phyloP scores from a whole-genome alignment of 2,888 invertebrate species.

The Apotomis betuletana region DNA sequence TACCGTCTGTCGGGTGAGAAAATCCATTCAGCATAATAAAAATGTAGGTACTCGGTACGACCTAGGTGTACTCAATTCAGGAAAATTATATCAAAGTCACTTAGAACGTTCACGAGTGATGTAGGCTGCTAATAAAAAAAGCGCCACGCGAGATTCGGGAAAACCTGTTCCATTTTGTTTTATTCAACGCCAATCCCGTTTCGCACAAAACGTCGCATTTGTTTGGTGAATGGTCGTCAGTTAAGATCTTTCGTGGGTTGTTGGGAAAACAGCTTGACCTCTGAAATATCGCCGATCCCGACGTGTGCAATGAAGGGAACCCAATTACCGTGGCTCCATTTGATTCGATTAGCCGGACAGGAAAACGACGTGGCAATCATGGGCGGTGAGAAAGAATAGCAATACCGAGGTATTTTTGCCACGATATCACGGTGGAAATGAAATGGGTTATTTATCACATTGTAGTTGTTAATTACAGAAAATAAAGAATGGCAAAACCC shows the following conservation, averaged over 20 bases:
- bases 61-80: not conserved
- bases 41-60: not conserved
- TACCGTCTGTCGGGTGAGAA: too few relatives aligned
- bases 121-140: conserved; percentile 3
- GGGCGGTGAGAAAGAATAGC: not conserved
- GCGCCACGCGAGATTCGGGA: conserved; percentile 6
- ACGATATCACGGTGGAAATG: not conserved
- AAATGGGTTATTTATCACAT: not conserved
- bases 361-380: conserved; percentile 37
- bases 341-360: conserved; percentile 40
- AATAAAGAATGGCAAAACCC: too few relatives aligned
- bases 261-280: conserved; percentile 22
- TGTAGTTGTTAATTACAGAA: not conserved
- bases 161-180: conserved; percentile 24
- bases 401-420: conserved; percentile 1
- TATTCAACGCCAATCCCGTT: conserved; percentile 14
- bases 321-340: conserved; percentile 38
- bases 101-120: not conserved
- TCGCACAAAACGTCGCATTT: not conserved
- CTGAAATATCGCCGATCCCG: conserved; percentile 30
- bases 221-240: not conserved
- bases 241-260: not conserved
- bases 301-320: conserved; percentile 36
- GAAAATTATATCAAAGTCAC: conserved; percentile 7
- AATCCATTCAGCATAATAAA: too few relatives aligned